Evolutionary conservation across 2,797 vertebrate species (phyloP).

Genomic region (Cercopithecus petaurista): DNA sequence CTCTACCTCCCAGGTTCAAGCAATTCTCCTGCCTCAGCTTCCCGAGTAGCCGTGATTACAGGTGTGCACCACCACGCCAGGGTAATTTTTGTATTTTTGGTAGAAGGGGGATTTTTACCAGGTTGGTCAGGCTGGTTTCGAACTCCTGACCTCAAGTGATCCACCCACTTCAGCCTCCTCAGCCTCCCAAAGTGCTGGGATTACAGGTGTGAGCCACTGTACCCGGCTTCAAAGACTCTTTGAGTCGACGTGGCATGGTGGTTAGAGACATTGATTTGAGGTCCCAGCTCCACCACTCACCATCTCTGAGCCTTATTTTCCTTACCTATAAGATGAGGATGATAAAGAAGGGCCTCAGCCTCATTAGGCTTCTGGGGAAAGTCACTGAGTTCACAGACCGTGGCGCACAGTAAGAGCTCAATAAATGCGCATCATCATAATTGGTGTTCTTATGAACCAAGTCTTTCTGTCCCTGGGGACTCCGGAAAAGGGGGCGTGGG

Average conservation of each 20-base stretch:
- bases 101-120: neutral
- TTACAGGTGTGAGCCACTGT: neutral
- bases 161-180: neutral
- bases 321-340: neutral
- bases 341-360: neutral
- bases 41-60: neutral
- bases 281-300: neutral
- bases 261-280: neutral
- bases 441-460: neutral
- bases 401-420: slow-evolving; percentile 19
- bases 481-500: neutral
- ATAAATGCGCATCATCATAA: neutral
- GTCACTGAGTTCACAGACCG: neutral
- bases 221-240: neutral
- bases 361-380: neutral
- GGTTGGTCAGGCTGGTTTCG: neutral
- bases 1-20: neutral
- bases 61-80: neutral
- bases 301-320: neutral
- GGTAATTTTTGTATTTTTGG: neutral
- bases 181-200: neutral
- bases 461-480: neutral
- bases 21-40: neutral
- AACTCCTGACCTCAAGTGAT: neutral
- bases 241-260: neutral